Base-by-base conservation (phyloP, 2,113 vertebrate species). In the Probosciger aterrimus region DNA sequence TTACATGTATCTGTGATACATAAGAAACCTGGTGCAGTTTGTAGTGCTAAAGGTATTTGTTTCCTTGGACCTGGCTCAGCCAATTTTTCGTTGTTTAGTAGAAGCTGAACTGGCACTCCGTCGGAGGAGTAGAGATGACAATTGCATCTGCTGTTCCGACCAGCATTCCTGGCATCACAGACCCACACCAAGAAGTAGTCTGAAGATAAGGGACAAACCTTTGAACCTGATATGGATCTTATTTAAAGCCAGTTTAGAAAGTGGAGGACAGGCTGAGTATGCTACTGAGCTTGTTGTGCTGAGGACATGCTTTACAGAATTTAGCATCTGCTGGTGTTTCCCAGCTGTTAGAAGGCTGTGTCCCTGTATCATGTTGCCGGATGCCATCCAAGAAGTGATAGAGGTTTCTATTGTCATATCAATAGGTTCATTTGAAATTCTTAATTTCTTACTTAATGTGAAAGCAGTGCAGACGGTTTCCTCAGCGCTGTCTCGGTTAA, bases 1-100 rank as follows among this genome's bases (percentile, higher is more conserved):
- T 15, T 57, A 41, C 0, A 0, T 18, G 41, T 57, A 37, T 18
- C 62, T 62, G 41, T 53, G 86, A 18, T 7, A 20, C 10, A 2
- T 5, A 3, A 60, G 43, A 39, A 46, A 20, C 16, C 7, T 64
- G 67, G 39, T 33, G 35, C 47, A 30, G 23, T 11, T 73, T 60
- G 55, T 28, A 23, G 31, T 22, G 67, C 64, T 78, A 14, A 6
- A 11, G 43, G 39, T 5, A 0, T 86, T 82, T 46, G 6, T 44
- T 43, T 9, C 57, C 39, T 41, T 49, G 22, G 3, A 53, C 39
- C 52, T 46, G 63, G 5, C 46, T 53, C 52, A 37, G 33, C 39
- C 4, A 15, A 20, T 62, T 63, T 37, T 49, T 16, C 15, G 25
- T 30, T 39, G 8, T 77, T 89, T 25, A 35, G 49, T 28, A 52